Evolutionary conservation across 2,888 invertebrate species (phyloP), one percentile per base, ranked within the genome.

Genomic region (Ferdinandea cuprea): DNA sequence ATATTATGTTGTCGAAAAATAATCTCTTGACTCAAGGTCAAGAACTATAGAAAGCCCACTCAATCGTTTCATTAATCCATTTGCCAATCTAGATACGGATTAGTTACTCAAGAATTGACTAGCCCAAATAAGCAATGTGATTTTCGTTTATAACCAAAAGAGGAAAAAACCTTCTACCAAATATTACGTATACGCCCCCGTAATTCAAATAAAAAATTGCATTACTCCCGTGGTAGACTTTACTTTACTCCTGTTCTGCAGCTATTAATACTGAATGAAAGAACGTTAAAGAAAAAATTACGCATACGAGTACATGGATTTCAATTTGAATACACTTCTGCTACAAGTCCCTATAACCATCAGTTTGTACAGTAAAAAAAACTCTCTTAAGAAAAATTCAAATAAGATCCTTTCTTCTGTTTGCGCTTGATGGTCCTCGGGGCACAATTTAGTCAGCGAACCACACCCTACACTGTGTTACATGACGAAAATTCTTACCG

Each of bases 371-470:
- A 15, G 21, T 9, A 30, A n/a, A 19, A n/a, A 19, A 17, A 28
- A 11, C 30, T 17, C 13, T 40, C 9, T 11, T 48, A 25, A 25
- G 15, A 35, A n/a, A 65, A 40, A 37, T 52, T 28, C 25, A 17
- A 25, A 52, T 6, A 50, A 46, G 13, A 46, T 46, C 40, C 19
- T 17, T 59, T 42, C 32, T 42, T 44, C 8, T 15, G n/a, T 44
- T 59, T 50, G 13, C 19, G 9, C n/a, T 13, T 19, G 19, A 13
- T 42, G 30, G 8, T 42, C 52, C 44, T 44, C 11, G 9, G 66
- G 42, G 66, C 32, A 54, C 54, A 52, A 42, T 68, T 68, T 30
- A 68, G 44, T 30, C 42, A 13, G 30, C 13, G 66, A 54, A 42
- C 42, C 17, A 54, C 40, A 28, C 42, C 52, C 66, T 21, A n/a